Evolutionary conservation across 2,888 invertebrate genomes (phyloP).

Genomic region (Rambutsinella grinnellia): DNA sequence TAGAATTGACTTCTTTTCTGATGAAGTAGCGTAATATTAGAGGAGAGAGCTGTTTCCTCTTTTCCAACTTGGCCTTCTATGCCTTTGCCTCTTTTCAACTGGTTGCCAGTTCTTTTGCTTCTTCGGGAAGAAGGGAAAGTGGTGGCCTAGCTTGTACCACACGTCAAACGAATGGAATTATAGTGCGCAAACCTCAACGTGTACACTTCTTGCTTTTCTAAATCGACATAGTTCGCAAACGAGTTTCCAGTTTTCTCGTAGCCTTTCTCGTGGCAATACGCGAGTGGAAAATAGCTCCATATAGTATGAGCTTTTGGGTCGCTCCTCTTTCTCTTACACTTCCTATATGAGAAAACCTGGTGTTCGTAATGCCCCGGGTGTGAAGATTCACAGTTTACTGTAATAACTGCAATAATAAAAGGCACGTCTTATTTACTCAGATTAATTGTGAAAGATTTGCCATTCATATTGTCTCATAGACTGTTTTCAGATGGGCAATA

Average conservation of each 20-base stretch:
- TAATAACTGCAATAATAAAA: neutral
- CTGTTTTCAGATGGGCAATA: neutral
- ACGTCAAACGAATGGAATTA: neutral
- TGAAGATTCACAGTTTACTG: neutral
- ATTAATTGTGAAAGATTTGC: neutral
- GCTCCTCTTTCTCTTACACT: neutral
- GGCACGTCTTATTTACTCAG: conserved; percentile 1
- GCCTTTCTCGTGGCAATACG: conserved; percentile 31
- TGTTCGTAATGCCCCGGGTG: neutral
- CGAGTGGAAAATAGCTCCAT: conserved; percentile 16
- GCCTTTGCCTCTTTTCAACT: neutral
- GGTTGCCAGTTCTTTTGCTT: neutral
- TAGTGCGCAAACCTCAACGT: neutral
- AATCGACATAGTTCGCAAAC: neutral
- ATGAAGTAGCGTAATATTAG: conserved; percentile 23
- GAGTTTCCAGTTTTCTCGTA: conserved; percentile 24
- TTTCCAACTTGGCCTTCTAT: neutral
- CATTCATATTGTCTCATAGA: neutral
- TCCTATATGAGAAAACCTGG: neutral
- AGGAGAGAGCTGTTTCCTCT: conserved; percentile 11
- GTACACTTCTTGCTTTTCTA: neutral
- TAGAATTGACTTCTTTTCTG: conserved; percentile 29
- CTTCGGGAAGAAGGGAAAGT: neutral
- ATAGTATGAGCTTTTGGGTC: neutral
- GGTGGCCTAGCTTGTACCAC: neutral